These are phyloP conservation scores for Diachrysia chrysitis DNA, from an alignment of 2,888 invertebrate genomes.

Conservation along the genomic window DNA sequence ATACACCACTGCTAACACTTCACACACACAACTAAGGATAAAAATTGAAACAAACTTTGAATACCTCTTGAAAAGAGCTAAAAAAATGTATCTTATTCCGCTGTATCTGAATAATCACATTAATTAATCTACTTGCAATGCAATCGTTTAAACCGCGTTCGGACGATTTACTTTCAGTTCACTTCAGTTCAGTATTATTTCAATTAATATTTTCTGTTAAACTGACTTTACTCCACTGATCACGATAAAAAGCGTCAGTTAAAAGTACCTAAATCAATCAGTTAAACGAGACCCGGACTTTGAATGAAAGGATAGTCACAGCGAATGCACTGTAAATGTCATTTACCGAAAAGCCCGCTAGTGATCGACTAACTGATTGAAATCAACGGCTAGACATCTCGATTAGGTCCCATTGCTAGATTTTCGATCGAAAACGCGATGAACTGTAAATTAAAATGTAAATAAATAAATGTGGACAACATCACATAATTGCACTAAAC, in stretches of 20 bases:
- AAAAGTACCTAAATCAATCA: background rate
- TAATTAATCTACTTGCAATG: conserved; percentile 52
- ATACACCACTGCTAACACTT: too few species aligned
- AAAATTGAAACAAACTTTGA: background rate
- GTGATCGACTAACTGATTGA: conserved; percentile 3
- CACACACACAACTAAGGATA: background rate
- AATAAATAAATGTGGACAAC: too few species aligned
- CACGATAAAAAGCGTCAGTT: background rate
- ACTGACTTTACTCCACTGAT: conserved; percentile 14
- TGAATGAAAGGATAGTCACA: background rate
- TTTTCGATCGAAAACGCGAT: background rate
- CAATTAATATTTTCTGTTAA: conserved; percentile 44
- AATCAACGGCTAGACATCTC: background rate
- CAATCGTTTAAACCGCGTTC: conserved; percentile 48
- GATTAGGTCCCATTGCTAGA: background rate
- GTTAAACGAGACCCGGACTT: background rate
- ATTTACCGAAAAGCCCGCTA: conserved; percentile 1
- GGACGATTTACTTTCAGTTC: conserved; percentile 56
- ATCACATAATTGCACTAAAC: too few species aligned
- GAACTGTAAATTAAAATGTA: too few species aligned
- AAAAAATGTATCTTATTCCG: background rate
- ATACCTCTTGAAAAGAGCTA: background rate
- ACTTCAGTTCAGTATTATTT: conserved; percentile 46
- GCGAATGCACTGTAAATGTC: conserved; percentile 2
- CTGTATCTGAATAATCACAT: conserved; percentile 27